These are phyloP conservation scores for Automeris io DNA, from an alignment of 2,888 invertebrate species.

Conservation along the genomic window DNA sequence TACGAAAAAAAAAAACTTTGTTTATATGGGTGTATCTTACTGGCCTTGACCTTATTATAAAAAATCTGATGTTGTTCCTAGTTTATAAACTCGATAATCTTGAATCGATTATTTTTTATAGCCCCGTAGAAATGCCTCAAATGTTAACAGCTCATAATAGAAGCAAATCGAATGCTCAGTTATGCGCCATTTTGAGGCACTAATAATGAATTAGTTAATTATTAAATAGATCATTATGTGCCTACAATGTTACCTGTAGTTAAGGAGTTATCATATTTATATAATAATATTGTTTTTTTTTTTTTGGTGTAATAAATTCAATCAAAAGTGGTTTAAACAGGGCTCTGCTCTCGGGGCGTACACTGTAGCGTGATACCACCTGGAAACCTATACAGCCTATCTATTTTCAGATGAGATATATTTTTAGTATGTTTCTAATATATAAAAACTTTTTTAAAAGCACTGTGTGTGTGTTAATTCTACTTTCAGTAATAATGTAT, in stretches of 20 bases:
- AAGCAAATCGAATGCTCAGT: not conserved
- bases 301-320: slow-evolving; percentile 26
- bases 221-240: slow-evolving; percentile 70
- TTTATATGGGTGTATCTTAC: no score
- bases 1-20: no score
- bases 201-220: slow-evolving; percentile 15
- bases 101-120: no score
- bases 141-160: not conserved
- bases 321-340: not conserved
- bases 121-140: not conserved
- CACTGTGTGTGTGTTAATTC: no score
- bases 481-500: no score
- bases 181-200: slow-evolving; percentile 1
- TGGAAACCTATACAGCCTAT: no score
- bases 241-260: slow-evolving; percentile 77
- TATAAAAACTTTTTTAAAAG: no score
- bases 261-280: slow-evolving; percentile 51
- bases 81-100: no score
- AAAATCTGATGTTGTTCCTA: no score
- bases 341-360: not conserved
- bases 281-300: slow-evolving; percentile 43
- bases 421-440: no score
- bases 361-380: not conserved
- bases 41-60: no score
- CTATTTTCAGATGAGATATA: no score